A percentile compares a stretch with the other conserved stretches of the same genome.
These are phyloP conservation scores for Agrotis exclamationis DNA, from an alignment of 2,888 invertebrate species.

Conservation along the genomic window DNA sequence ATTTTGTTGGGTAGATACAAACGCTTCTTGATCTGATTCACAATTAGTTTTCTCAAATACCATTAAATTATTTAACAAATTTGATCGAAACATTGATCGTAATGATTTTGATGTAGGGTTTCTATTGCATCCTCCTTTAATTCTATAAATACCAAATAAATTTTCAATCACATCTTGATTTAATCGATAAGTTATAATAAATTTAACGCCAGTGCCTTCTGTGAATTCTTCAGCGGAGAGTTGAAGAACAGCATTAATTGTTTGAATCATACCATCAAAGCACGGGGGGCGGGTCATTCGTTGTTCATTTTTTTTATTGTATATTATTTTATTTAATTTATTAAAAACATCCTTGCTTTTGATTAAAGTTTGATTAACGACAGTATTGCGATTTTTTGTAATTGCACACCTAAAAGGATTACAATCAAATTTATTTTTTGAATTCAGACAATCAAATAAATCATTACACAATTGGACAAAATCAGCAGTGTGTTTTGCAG, in stretches of 20 bases:
- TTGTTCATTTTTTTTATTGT: neutral
- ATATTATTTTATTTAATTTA: neutral
- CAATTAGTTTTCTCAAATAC: too few species aligned
- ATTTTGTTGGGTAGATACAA: neutral
- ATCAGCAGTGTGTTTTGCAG: constrained; percentile 3
- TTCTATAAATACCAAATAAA: constrained; percentile 1
- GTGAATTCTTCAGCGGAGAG: constrained; percentile 1
- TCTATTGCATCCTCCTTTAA: neutral
- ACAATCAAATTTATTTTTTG: neutral
- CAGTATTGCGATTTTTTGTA: neutral
- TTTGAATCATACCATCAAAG: neutral
- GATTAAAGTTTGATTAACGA: neutral
- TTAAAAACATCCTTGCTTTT: neutral
- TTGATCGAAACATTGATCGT: neutral
- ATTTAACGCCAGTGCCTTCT: constrained; percentile 1
- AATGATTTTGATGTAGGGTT: constrained; percentile 3
- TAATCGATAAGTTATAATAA: neutral
- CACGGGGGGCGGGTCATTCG: neutral
- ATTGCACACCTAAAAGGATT: neutral
- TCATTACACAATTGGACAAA: constrained; percentile 1
- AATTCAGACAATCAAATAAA: constrained; percentile 8
- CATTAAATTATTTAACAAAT: neutral
- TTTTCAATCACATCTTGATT: neutral
- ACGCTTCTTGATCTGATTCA: too few species aligned
- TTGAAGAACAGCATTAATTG: constrained; percentile 1